phyloP scores from a whole-genome alignment of 2,113 vertebrate genomes.

The Hemiprocne comata region DNA sequence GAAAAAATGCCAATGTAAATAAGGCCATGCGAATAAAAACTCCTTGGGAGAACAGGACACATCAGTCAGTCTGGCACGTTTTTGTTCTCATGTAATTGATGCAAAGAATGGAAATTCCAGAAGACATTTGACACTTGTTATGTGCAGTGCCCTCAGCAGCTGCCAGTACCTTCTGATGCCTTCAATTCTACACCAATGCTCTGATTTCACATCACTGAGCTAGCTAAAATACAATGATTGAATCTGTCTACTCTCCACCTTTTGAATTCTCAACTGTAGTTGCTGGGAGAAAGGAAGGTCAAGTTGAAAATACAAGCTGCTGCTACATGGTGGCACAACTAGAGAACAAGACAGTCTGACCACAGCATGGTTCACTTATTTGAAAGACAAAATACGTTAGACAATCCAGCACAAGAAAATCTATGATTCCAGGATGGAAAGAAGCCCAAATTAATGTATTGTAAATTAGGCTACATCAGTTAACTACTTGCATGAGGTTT shows the following conservation, averaged over 20 bases:
- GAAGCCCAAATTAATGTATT: neutral
- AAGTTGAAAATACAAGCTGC: neutral
- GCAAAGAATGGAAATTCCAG: neutral
- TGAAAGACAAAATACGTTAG: neutral
- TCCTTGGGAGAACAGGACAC: neutral
- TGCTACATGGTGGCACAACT: neutral
- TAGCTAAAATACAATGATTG: neutral
- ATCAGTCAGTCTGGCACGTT: neutral
- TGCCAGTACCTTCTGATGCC: neutral
- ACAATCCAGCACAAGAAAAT: neutral
- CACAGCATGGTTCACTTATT: neutral
- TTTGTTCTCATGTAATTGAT: neutral
- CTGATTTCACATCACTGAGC: neutral
- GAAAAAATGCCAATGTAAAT: conserved; percentile 59
- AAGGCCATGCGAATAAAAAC: conserved; percentile 81
- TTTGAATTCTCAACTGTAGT: neutral
- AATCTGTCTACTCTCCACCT: neutral
- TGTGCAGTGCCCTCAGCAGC: neutral
- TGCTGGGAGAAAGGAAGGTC: conserved; percentile 35
- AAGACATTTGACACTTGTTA: neutral
- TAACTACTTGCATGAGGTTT: neutral
- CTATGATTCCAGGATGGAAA: neutral
- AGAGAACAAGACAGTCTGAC: neutral
- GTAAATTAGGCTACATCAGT: neutral
- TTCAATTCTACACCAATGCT: neutral